A percentile compares a stretch with the other conserved stretches of the same genome.
Conservation (phyloP, 2,888 invertebrate genomes). For the Epiblema foenella region DNA sequence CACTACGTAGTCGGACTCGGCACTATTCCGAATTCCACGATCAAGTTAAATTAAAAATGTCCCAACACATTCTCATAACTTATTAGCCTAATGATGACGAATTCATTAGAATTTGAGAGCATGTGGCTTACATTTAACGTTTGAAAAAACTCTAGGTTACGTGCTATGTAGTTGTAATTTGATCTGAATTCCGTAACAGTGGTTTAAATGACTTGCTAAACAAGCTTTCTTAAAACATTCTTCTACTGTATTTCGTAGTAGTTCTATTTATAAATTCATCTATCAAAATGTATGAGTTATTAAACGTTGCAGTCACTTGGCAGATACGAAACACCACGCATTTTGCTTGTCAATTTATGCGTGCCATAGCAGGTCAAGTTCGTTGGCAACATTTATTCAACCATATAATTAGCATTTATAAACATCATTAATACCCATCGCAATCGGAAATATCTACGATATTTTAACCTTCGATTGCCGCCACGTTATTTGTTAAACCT, state of each 20-base stretch:
- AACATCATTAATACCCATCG: conserved; percentile 26
- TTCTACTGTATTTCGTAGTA: neutral
- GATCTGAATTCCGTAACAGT: neutral
- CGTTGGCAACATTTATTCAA: conserved; percentile 20
- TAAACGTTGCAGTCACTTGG: neutral
- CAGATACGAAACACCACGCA: neutral
- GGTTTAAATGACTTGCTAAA: neutral
- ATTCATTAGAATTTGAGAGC: too few species aligned
- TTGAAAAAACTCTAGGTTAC: neutral
- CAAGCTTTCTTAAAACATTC: neutral
- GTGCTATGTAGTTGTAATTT: neutral
- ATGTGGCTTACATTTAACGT: neutral
- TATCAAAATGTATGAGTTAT: neutral
- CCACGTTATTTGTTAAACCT: conserved; percentile 9
- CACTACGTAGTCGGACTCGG: too few species aligned
- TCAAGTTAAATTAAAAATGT: too few species aligned
- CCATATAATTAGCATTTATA: conserved; percentile 36
- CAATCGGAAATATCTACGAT: conserved; percentile 4
- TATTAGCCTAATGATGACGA: too few species aligned
- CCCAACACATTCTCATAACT: too few species aligned
- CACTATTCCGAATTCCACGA: too few species aligned
- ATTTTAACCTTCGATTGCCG: conserved; percentile 32
- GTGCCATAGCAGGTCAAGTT: conserved; percentile 32
- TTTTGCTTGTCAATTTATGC: conserved; percentile 23
- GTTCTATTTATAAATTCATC: neutral